A percentile compares a stretch with the other conserved stretches of the same genome.
These are phyloP conservation scores for Gopherus flavomarginatus DNA, from an alignment of 2,113 vertebrate genomes.

Conservation along the genomic window DNA sequence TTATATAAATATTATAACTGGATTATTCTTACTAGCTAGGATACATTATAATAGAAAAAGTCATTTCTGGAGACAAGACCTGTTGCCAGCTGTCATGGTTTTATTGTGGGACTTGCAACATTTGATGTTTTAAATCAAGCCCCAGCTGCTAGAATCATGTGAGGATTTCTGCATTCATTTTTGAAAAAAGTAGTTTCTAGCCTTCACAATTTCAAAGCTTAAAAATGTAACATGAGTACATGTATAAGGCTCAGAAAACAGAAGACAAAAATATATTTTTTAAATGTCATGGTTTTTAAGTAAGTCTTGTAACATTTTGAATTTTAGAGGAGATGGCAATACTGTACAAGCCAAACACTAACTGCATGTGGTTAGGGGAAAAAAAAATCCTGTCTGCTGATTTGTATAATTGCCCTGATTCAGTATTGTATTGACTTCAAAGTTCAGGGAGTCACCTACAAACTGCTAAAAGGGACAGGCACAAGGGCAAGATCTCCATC, in stretches of 20 bases:
- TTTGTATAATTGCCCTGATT: background rate
- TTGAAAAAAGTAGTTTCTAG: background rate
- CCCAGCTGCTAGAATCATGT: background rate
- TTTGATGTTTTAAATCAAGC: background rate
- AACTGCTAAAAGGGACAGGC: background rate
- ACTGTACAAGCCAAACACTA: background rate
- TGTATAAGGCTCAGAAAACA: background rate
- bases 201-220: background rate
- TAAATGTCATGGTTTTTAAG: too few relatives aligned
- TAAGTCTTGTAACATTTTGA: background rate
- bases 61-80: background rate
- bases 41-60: conserved; percentile 19
- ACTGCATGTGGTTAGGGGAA: background rate
- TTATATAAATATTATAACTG: background rate
- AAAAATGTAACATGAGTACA: background rate
- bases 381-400: background rate
- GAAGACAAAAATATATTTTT: background rate
- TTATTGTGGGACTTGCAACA: background rate
- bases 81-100: background rate
- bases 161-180: background rate
- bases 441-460: background rate
- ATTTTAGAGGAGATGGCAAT: background rate
- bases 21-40: background rate
- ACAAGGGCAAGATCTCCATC: rapidly evolving
- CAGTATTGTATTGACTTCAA: background rate